phyloP scores from a whole-genome alignment of 2,797 vertebrate species.

The Galago senegalensis region DNA sequence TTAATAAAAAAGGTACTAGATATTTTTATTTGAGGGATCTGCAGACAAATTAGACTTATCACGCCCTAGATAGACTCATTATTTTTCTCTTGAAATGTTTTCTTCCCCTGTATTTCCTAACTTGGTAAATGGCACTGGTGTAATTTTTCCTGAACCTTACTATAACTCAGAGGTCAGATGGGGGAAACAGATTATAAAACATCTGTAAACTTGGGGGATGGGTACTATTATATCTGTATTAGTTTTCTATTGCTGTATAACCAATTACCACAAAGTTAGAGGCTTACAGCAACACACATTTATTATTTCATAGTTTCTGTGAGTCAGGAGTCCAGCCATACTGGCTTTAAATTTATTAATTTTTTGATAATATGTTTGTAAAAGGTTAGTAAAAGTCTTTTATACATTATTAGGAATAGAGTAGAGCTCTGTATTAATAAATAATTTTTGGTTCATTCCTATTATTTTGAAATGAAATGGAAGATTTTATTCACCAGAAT shows the following conservation, averaged over 20 bases:
- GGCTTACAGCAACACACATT: not conserved
- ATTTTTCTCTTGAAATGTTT: conserved; percentile 17
- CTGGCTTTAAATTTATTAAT: conserved; percentile 43
- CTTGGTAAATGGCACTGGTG: not conserved
- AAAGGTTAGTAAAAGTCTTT: conserved; percentile 34
- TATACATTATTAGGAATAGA: conserved; percentile 23
- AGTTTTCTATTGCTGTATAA: conserved; percentile 27
- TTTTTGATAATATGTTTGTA: conserved; percentile 49
- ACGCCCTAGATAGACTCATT: not conserved
- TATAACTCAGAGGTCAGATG: not conserved
- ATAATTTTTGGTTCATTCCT: conserved; percentile 2
- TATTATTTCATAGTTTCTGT: not conserved
- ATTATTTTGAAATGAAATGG: conserved; percentile 63
- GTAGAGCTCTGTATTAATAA: not conserved
- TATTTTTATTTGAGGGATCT: not conserved
- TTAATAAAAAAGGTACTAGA: conserved; percentile 30
- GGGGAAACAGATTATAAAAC: not conserved
- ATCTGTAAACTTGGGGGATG: not conserved
- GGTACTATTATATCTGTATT: not conserved
- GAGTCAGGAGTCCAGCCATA: not conserved
- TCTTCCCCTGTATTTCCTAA: conserved; percentile 20
- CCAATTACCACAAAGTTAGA: conserved; percentile 12
- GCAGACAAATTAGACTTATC: not conserved
- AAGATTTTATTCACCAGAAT: conserved; percentile 32
- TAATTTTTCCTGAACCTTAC: conserved; percentile 42